Evolutionary conservation across 2,113 vertebrate genomes (phyloP), one percentile per base, ranked within the genome.

Genomic region (Ranitomeya imitator): DNA sequence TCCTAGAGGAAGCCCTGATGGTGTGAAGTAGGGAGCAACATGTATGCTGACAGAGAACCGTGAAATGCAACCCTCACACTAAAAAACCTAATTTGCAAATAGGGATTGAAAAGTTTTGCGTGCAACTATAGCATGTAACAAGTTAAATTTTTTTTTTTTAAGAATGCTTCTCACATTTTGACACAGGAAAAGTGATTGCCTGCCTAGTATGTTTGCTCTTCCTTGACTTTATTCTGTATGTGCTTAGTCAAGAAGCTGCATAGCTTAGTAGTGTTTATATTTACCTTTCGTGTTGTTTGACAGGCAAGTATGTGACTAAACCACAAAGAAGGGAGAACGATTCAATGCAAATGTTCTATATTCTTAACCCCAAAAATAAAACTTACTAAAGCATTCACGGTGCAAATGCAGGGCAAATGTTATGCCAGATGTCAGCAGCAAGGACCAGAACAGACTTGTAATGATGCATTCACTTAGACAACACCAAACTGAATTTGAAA

Each of bases 241-340:
- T 60, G 78, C 54, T 87, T 77, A 81, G 86, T 15, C 12, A 21
- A 79, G 51, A 55, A n/a, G 54, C 23, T 60, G 54, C 31, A 51
- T 67, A 81, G 86, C 79, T 87, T 87, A 71, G 51, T 21, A 26
- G 23, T 81, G 78, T 60, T 87, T 81, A 23, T 81, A 81, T 87
- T 87, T 81, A 81, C 71, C 52, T 81, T 87, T 59, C 21, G 23
- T 21, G 57, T 81, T 81, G 77, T 86, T 86, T 13, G 55, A 63
- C 4, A 16, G 37, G 76, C 45, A 67, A 51, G 77, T 55, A 80
- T 87, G 79, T 57, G 86, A 65, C 59, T 69, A 7, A 54, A 80
- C 78, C 86, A 51, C 86, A 87, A 74, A 59, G 77, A 13, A 71
- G n/a, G 79, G 18, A 69, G 13, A 52, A 51, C 9, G 31, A 86